These are phyloP conservation scores for Ptychodera flava DNA, from an alignment of 35 echinoderm and acorn worm genomes.

Conservation along the genomic window DNA sequence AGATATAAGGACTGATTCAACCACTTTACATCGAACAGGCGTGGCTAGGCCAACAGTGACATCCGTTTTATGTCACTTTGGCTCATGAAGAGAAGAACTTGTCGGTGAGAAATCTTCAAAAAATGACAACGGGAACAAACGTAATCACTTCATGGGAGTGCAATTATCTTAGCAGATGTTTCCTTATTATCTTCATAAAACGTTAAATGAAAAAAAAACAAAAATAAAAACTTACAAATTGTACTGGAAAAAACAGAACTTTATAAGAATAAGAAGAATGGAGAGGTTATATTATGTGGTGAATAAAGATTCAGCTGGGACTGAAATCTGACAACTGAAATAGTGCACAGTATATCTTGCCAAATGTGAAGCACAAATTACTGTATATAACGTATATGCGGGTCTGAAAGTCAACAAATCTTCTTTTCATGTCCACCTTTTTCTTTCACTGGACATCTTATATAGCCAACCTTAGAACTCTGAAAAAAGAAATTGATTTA, in stretches of 20 bases:
- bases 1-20: no score
- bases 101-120: neutral
- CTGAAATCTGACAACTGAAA: neutral
- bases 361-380: neutral
- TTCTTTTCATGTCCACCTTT: neutral
- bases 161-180: neutral
- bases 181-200: neutral
- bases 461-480: no score
- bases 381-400: neutral
- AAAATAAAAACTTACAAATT: no score
- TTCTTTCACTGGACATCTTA: no score
- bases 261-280: neutral
- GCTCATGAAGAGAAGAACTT: neutral
- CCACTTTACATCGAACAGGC: no score
- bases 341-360: neutral
- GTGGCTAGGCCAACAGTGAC: neutral
- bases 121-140: neutral
- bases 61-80: no score
- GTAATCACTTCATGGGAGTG: neutral
- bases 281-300: neutral
- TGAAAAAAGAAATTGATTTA: neutral
- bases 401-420: neutral
- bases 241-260: no score
- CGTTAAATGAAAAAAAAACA: neutral
- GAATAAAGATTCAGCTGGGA: neutral